Conservation (phyloP, 2,888 invertebrate genomes). For the Polydrusus cervinus region DNA sequence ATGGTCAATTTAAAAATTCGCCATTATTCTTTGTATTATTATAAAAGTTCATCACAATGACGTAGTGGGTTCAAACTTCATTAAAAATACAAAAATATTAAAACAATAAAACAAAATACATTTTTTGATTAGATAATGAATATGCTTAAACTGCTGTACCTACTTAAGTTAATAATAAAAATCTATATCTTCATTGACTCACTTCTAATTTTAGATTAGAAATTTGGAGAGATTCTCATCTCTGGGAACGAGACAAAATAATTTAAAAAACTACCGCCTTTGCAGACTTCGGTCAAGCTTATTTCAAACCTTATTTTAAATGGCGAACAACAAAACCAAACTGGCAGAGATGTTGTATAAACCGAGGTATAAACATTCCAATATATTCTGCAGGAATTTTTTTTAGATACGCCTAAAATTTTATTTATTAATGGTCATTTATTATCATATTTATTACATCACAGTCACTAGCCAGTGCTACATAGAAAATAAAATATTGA, state of each 20-base stretch:
- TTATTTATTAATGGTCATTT: no score
- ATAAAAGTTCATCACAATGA: neutral
- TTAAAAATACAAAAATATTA: neutral
- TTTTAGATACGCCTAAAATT: no score
- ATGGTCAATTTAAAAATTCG: no score
- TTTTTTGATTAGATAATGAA: neutral
- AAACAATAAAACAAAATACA: neutral
- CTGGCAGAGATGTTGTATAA: no score
- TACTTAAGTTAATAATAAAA: neutral
- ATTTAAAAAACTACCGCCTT: neutral
- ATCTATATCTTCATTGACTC: constrained; percentile 1
- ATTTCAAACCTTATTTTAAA: neutral
- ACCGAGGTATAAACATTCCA: no score
- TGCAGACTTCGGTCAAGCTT: neutral
- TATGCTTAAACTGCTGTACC: neutral
- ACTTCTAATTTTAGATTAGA: constrained; percentile 20
- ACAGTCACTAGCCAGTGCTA: no score
- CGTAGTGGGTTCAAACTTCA: neutral
- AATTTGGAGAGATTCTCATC: constrained; percentile 4
- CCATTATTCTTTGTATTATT: no score
- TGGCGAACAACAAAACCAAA: no score
- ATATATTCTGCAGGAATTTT: no score
- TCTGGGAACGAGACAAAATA: constrained; percentile 5
- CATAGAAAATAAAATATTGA: no score
- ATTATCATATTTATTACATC: no score